phyloP scores from a whole-genome alignment of 1,140 invertebrate species.

The Akabosia matsudoensis region DNA sequence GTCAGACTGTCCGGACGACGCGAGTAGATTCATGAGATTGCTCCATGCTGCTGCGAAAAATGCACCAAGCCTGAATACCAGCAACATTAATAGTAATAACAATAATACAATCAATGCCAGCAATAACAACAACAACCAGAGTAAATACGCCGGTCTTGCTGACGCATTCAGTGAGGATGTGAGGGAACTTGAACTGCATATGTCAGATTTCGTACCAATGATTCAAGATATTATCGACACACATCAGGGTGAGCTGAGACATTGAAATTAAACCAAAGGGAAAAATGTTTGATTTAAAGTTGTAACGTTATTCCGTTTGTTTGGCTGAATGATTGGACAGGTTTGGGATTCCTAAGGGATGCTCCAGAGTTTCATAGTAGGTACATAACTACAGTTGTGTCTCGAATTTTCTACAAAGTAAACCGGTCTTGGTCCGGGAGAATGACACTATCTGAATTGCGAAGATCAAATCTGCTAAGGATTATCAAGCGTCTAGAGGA shows the following conservation, averaged over 20 bases:
- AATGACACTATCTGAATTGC: conserved; percentile 83
- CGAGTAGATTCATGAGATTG: conserved; percentile 85
- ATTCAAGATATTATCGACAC: conserved; percentile 98
- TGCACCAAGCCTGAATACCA: background rate
- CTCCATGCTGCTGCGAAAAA: conserved; percentile 51
- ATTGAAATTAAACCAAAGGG: background rate
- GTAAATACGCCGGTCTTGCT: background rate
- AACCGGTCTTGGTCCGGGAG: conserved; percentile 96
- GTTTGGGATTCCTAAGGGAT: conserved; percentile 87
- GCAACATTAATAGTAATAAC: conserved; percentile 32
- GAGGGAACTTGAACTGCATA: conserved; percentile 28
- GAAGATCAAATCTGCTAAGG: conserved; percentile 81
- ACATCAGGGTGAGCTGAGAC: conserved; percentile 75
- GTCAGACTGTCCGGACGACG: conserved; percentile 81
- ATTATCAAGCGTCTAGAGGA: conserved; percentile 70
- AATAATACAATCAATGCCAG: conserved; percentile 5
- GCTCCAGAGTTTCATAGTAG: conserved; percentile 96
- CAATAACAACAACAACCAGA: background rate
- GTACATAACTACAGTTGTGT: conserved; percentile 65
- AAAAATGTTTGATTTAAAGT: background rate
- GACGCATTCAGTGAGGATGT: conserved; percentile 10
- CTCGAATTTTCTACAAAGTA: conserved; percentile 85
- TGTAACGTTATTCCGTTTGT: conserved; percentile 15
- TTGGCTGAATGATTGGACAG: too few relatives aligned
- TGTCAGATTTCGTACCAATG: conserved; percentile 78